phyloP scores from a whole-genome alignment of 2,888 invertebrate species.

The Stenotaenia linearis region DNA sequence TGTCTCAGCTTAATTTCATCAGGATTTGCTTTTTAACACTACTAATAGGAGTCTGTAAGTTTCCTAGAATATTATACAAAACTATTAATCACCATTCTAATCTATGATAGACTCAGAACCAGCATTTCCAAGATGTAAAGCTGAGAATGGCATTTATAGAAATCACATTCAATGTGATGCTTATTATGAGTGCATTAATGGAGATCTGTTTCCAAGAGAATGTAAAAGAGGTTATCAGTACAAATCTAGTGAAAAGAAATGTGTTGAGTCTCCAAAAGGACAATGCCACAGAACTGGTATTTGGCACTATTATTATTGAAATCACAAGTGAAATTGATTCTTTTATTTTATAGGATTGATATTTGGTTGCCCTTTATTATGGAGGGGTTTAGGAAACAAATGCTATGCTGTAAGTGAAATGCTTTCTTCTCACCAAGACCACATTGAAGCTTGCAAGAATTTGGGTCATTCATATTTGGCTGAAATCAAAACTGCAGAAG shows the following conservation, averaged over 20 bases:
- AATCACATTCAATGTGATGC: background rate
- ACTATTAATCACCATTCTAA: too few species aligned
- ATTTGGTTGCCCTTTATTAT: background rate
- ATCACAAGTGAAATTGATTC: background rate
- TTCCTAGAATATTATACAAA: too few species aligned
- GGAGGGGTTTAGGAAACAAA: background rate
- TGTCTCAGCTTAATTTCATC: too few species aligned
- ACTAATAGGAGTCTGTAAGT: too few species aligned
- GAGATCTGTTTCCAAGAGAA: background rate
- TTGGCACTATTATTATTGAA: background rate
- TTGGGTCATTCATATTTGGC: background rate
- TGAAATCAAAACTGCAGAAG: background rate
- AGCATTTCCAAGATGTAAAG: background rate
- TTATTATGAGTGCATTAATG: background rate
- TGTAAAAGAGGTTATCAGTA: background rate
- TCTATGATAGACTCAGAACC: too few species aligned
- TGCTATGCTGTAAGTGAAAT: background rate
- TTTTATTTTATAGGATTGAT: background rate
- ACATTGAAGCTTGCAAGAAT: background rate
- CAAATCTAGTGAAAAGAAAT: background rate
- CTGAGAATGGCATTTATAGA: background rate
- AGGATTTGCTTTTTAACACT: too few species aligned
- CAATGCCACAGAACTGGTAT: background rate
- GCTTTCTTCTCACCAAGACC: background rate
- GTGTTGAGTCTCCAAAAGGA: background rate